Percentiles rank a stretch among this genome's conserved stretches.
Conservation (phyloP, 2,797 vertebrate genomes). For the Neosalanx taihuensis region DNA sequence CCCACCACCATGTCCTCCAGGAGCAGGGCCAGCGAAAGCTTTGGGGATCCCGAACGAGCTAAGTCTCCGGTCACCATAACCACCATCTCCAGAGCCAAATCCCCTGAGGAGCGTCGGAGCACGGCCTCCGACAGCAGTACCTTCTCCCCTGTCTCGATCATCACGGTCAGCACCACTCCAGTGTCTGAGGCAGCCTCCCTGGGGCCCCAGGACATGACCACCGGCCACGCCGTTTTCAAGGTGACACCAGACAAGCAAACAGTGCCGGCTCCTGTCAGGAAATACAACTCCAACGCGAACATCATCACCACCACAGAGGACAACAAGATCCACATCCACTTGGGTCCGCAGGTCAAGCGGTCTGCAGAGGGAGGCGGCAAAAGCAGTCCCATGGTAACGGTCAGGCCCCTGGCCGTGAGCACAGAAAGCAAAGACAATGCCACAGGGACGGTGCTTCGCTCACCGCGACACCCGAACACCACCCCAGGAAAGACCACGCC, state of each 20-base stretch:
- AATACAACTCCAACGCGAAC: conserved; percentile 83
- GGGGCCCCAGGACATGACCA: conserved; percentile 72
- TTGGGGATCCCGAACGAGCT: conserved; percentile 68
- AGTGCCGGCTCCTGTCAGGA: conserved; percentile 69
- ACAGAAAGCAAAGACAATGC: conserved; percentile 77
- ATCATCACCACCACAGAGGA: conserved; percentile 95
- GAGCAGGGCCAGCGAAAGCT: conserved; percentile 63
- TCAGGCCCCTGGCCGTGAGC: conserved; percentile 70
- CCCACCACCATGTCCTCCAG: conserved; percentile 72
- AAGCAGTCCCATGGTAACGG: conserved; percentile 67
- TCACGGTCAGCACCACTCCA: conserved; percentile 86
- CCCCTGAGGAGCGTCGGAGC: conserved; percentile 69
- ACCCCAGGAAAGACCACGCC: conserved; percentile 59
- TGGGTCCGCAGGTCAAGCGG: conserved; percentile 87
- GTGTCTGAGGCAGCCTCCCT: conserved; percentile 74
- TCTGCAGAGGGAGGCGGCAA: conserved; percentile 52
- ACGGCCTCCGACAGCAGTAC: conserved; percentile 61
- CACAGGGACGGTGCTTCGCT: conserved; percentile 83
- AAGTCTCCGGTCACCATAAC: conserved; percentile 93
- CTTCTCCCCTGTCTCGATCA: conserved; percentile 86
- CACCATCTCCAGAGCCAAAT: conserved; percentile 84
- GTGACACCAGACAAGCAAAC: conserved; percentile 85
- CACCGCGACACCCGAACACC: conserved; percentile 72
- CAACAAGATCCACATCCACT: conserved; percentile 97
- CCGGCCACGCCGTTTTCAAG: conserved; percentile 82